Base-by-base conservation (phyloP, 2,113 vertebrate species). In the Pollimyrus isidori region DNA sequence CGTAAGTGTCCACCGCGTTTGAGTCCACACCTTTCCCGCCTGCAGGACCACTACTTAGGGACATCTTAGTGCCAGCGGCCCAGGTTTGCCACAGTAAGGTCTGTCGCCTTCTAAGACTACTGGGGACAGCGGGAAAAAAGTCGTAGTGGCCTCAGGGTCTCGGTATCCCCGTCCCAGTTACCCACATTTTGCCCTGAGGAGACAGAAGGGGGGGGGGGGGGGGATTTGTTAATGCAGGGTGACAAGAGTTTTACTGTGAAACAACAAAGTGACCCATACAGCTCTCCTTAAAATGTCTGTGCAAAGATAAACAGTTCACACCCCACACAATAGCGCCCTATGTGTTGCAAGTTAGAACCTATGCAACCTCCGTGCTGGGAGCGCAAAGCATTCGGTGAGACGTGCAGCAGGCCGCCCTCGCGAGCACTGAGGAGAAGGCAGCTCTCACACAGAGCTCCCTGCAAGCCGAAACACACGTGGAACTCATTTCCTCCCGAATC, bases 1-100 rank as follows among this genome's bases (percentile, higher is more conserved):
- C 98, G 89, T 99, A 99, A 92, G 98, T 98, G 96, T 99, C 98
- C 96, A 99, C 98, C 94, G 98, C 97, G 97, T 99, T 99, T 92
- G 98, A 97, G 96, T 99, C 98, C 92, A 99, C 97, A 98, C 98
- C 98, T 99, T 99, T 99, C 98, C 98, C 98, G 97, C 98, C 98
- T 98, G 98, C 97, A 98, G 98, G 97, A 97, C 98, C 98, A 97
- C 98, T 96, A 98, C 98, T 99, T 98, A 99, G 98, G 98, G 98
- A 99, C 98, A 99, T 99, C 97, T 99, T 99, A 99, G 97, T 98
- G 96, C 97, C 97, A 98, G 97, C 96, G 91, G 96, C 96, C 97
- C 97, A 97, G 95, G 93, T 93, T 94, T 94, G 95, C 95, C 95
- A 95, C 95, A 93, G 93, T 94, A 92, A 95, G 92, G 95, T 96